Evolutionary conservation across 2,888 invertebrate genomes (phyloP).

Genomic region (Drosophila meridiana): DNA sequence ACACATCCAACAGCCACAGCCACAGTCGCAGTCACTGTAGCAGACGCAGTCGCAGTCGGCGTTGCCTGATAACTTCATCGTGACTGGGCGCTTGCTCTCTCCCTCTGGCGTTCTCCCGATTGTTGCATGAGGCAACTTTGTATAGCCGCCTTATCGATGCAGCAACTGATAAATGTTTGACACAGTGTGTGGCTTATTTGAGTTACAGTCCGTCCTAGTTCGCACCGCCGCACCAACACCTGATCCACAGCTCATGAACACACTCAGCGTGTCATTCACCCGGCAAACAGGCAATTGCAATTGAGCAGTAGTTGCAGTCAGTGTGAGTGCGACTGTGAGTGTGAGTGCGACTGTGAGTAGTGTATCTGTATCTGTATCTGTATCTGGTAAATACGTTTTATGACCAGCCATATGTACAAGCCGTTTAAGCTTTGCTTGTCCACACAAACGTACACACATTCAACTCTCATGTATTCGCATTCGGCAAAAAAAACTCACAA

Average conservation of each 20-base stretch:
- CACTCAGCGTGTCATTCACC: conserved; percentile 64
- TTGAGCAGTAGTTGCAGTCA: conserved; percentile 38
- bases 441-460: conserved; percentile 26
- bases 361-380: conserved; percentile 40
- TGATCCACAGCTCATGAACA: conserved; percentile 11
- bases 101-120: not conserved
- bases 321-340: conserved; percentile 16
- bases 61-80: conserved; percentile 68
- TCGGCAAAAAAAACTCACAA: conserved; percentile 15
- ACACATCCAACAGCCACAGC: conserved; percentile 8
- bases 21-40: not conserved
- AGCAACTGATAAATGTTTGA: conserved; percentile 74
- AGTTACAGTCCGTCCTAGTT: conserved; percentile 47
- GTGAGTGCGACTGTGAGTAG: conserved; percentile 23
- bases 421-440: conserved; percentile 60
- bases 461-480: not conserved
- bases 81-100: conserved; percentile 23
- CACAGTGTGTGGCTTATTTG: conserved; percentile 72
- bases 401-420: conserved; percentile 28
- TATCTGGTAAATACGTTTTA: conserved; percentile 71
- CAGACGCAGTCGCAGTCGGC: not conserved
- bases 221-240: conserved; percentile 5
- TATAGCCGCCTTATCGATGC: conserved; percentile 69
- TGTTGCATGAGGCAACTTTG: conserved; percentile 64
- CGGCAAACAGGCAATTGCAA: conserved; percentile 47